Evolutionary conservation across 2,888 invertebrate genomes (phyloP).

Genomic region (Lasioglossum malachurum): DNA sequence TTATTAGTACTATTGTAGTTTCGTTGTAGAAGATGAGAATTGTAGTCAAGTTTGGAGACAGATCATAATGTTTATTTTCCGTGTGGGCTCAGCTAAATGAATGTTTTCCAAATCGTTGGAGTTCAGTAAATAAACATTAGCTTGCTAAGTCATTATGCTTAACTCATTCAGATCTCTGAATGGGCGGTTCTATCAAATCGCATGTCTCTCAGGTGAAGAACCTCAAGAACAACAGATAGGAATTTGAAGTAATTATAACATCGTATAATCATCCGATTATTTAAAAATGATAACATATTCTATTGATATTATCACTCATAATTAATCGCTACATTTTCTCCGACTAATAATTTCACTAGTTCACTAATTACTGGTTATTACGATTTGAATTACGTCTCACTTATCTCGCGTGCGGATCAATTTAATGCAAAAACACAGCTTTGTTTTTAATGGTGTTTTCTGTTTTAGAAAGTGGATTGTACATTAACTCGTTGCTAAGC

Average conservation of each 20-base stretch:
- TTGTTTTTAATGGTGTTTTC: background rate
- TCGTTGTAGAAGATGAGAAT: background rate
- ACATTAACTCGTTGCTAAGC: background rate
- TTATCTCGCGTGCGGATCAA: background rate
- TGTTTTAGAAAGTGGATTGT: slow-evolving; percentile 3
- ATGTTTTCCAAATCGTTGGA: background rate
- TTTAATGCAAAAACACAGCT: background rate
- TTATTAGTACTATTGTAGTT: background rate
- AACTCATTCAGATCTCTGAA: background rate
- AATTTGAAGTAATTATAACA: background rate
- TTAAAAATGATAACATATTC: background rate
- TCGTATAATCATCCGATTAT: background rate
- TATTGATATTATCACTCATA: background rate
- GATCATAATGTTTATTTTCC: background rate
- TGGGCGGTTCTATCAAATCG: background rate
- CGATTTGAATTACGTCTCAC: background rate
- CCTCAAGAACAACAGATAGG: background rate
- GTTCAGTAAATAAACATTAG: background rate
- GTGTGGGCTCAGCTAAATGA: background rate
- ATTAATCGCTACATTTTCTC: background rate
- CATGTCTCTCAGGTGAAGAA: background rate
- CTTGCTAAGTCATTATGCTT: background rate
- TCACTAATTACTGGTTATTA: slow-evolving; percentile 5
- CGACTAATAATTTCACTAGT: background rate
- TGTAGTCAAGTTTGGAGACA: background rate